Base-by-base conservation (phyloP, 2,797 vertebrate genomes). In the Anguilla megastoma region DNA sequence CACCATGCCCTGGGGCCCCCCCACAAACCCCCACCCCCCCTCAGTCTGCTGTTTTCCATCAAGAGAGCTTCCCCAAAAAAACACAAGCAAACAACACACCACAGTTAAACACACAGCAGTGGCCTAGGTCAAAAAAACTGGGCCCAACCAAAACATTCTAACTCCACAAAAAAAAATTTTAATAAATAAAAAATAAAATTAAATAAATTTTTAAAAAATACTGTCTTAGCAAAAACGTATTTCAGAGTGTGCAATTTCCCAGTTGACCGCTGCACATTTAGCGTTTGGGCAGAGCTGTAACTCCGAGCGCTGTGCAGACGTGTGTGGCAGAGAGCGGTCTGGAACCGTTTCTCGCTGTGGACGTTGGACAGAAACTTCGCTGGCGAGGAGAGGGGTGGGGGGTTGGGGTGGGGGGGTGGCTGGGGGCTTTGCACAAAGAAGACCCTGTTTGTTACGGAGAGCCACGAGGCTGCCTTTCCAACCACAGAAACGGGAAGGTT, bases 31-130 rank as follows among this genome's bases (percentile, higher is more conserved):
- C 18, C 60, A 63, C 6, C 24, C 45, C 6, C 14, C 33, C 83
- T 86, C 69, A 21, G 88, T 89, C 88, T 89, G 30, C 74, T 90
- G 87, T 91, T 87, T 91, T 85, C 90, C 58, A 90, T 90, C 85
- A 88, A 58, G 41, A 21, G 82, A 21, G 89, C 60, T 89, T 63
- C 88, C 58, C 85, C 30, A 71, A 27, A 66, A 66, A 71, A 74
- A 30, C 27, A 74, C 69, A 33, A 74, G 69, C 84, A 89, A 92
- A 92, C 79, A 91, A 90, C 86, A 89, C 41, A 56, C 36, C 86
- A 83, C 87, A 86, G 54, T 86, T 87, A 86, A 88, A 85, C 69
- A 48, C 85, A 71, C 88, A 76, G 86, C 86, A 45, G 45, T 16
- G 7, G 21, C 76, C 24, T 41, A 80, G 76, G 76, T 18, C 27